Evolutionary conservation across 2,888 invertebrate genomes (phyloP), one percentile per base, ranked within the genome.

Genomic region (Acrobasis suavella): DNA sequence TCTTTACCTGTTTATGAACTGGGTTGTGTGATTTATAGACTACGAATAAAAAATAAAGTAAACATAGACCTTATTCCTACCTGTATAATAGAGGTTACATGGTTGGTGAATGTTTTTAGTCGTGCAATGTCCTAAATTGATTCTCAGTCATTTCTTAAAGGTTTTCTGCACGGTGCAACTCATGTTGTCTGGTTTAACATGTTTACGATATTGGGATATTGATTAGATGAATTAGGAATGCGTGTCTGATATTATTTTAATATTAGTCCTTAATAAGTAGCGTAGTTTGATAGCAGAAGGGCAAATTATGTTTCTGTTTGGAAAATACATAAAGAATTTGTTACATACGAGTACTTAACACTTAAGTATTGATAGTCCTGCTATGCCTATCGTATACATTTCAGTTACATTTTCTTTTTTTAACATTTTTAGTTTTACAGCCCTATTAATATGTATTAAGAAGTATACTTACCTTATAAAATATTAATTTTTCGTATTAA

Each of bases 161-260:
- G 79, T 89, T 90, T 85, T 89, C 83, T 86, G 83, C 77, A 72
- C 64, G 81, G 77, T 85, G 78, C 89, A 84, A 81, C 81, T 89
- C 81, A 85, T 76, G 73, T 72, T 70, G 66, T 70, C 63, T 60
- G 65, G 62, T 72, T 73, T 69, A 71, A 72, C 72, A 72, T 14
- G 46, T 46, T 46, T 46, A 46, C n/a, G 46, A 46, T n/a, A 14
- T 42, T 14, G 42, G 10, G n/a, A 14, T 14, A 46, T n/a, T 46
- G 46, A 46, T 46, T n/a, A 46, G n/a, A 2, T 5, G 1, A 46
- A 46, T 46, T 46, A 46, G 7, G 7, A 46, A 46, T 46, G 0
- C n/a, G 3, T 46, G 7, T 46, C n/a, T 46, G 10, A 2, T 2
- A 2, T 42, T 42, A 8, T 12, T 42, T 42, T 42, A 14, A n/a